Evolutionary conservation across 2,113 vertebrate species (phyloP), one percentile per base, ranked within the genome.

Genomic region (Dasyurus viverrinus): DNA sequence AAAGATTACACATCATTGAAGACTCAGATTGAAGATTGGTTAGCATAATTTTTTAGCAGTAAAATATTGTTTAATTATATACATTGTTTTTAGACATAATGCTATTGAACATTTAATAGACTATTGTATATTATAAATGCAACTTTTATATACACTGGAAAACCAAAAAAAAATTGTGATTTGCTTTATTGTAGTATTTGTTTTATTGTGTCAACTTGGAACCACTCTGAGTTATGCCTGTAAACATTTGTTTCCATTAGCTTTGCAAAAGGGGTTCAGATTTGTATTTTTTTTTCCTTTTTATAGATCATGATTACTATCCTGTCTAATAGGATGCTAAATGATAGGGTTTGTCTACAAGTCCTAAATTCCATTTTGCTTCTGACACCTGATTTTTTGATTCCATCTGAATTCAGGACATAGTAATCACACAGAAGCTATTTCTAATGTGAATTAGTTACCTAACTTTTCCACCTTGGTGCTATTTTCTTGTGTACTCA

Each of bases 361-460:
- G 9, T 14, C 89, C 89, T 76, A 54, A 53, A 60, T 97, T 95
- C 93, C 60, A 91, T 96, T 60, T 95, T 97, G 95, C 97, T 98
- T 96, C 97, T 96, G 92, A 94, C 93, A 54, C 94, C 9, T 52
- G 50, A 52, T 9, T 11, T 52, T 52, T 52, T 97, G 94, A 96
- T 92, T 89, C 90, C 91, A 89, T 89, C 92, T 50, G 93, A n/a
- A 25, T 91, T 46, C 94, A 96, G 96, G 94, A 94, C 91, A 94
- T 96, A 97, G 93, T 95, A 94, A 96, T 27, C 5, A 52, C 53
- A 93, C 48, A 97, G 89, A 42, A 93, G 92, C 53, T 50, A 46
- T 91, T 93, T 94, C 90, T 93, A 42, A 6, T 47, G 2, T 68
- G 84, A 93, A 2, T 94, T 90, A 84, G 7, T 89, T 16, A 26